Evolutionary conservation across 1,140 invertebrate species (phyloP).

Genomic region (Eriosoma lanigerum): DNA sequence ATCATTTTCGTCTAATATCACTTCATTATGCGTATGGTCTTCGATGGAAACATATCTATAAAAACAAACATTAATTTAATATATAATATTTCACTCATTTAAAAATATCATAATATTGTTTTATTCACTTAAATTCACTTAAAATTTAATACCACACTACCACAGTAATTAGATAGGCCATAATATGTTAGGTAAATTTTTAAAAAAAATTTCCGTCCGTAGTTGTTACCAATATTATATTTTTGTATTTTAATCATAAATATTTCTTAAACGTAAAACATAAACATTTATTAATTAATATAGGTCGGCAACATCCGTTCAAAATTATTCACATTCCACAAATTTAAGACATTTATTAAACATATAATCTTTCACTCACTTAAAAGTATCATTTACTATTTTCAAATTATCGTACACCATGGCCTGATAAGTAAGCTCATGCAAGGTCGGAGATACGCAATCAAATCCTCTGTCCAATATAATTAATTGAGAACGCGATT

Average conservation of each 20-base stretch:
- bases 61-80: constrained; percentile 37
- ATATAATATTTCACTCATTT: neutral
- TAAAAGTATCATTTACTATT: constrained; percentile 99
- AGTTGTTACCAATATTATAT: too few species aligned
- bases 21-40: constrained; percentile 78
- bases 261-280: too few species aligned
- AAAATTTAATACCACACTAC: too few species aligned
- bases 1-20: constrained; percentile 97
- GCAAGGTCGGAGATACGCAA: constrained; percentile 92
- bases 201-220: too few species aligned
- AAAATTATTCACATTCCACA: too few species aligned
- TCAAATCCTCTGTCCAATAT: constrained; percentile 98
- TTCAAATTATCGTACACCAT: constrained; percentile 99
- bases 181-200: too few species aligned
- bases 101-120: constrained; percentile 52
- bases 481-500: constrained; percentile 91
- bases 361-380: constrained; percentile 62
- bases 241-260: too few species aligned
- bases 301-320: too few species aligned
- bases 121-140: too few species aligned
- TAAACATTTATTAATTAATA: too few species aligned
- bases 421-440: constrained; percentile 97
- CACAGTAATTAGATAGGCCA: too few species aligned
- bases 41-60: constrained; percentile 78
- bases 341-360: neutral